phyloP scores from a whole-genome alignment of 2,797 vertebrate species.

The Hydrocynus forskahlii region DNA sequence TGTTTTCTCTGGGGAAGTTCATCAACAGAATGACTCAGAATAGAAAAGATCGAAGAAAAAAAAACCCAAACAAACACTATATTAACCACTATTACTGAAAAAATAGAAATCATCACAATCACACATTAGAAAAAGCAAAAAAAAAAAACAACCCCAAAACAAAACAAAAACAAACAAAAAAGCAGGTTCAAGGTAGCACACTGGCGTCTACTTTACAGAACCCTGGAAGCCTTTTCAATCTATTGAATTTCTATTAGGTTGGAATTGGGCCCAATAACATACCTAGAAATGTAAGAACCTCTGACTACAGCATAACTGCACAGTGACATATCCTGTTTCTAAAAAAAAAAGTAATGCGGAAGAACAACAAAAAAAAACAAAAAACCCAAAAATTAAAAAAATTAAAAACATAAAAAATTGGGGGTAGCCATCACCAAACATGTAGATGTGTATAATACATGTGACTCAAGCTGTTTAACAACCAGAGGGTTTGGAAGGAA shows the following conservation, averaged over 20 bases:
- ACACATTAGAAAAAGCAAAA: not conserved
- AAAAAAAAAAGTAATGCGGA: no score
- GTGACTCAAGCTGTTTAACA: not conserved
- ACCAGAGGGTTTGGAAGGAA: no score
- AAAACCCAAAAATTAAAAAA: no score
- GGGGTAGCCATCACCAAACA: not conserved
- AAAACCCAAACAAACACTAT: not conserved
- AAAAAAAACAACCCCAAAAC: no score
- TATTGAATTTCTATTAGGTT: not conserved
- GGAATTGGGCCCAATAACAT: no score
- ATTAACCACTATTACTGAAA: not conserved
- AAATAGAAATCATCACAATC: not conserved
- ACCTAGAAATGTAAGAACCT: no score
- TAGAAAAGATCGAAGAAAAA: not conserved
- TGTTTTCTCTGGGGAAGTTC: constrained; percentile 17
- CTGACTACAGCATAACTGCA: no score
- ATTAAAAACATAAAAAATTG: no score
- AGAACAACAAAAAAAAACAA: no score
- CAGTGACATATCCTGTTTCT: no score
- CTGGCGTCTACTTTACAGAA: not conserved
- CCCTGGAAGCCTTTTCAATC: not conserved
- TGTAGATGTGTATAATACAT: not conserved
- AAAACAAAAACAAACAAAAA: not conserved
- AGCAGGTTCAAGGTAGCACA: not conserved
- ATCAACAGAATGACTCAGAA: not conserved